phyloP scores from a whole-genome alignment of 2,113 vertebrate species.

The Dascyllus trimaculatus region DNA sequence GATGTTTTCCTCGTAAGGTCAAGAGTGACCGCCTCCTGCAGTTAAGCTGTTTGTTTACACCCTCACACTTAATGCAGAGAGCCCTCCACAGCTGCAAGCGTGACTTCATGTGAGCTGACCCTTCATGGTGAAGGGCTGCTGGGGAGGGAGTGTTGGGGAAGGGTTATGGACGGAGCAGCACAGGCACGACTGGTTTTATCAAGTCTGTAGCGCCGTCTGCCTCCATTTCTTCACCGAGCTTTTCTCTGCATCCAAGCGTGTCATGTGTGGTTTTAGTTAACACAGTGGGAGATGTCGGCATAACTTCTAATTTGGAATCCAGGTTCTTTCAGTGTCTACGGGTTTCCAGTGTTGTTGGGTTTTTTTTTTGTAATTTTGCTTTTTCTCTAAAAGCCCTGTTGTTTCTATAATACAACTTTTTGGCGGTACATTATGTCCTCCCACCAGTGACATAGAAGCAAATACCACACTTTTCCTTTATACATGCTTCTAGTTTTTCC shows the following conservation, averaged over 20 bases:
- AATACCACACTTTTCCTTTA: too few species aligned
- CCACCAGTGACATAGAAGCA: too few species aligned
- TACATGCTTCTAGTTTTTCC: too few species aligned
- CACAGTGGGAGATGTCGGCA: background rate
- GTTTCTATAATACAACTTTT: too few species aligned
- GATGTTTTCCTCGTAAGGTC: background rate
- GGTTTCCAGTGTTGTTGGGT: background rate
- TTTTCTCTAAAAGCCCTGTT: too few species aligned
- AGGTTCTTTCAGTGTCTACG: background rate
- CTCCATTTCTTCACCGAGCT: background rate
- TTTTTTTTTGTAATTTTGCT: background rate
- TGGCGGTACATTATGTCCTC: too few species aligned
- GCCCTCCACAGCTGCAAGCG: conserved; percentile 18
- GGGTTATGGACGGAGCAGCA: background rate
- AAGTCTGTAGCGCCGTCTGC: background rate
- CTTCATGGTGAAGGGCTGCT: background rate
- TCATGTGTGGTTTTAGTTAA: background rate
- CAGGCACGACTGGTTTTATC: background rate
- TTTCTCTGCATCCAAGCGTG: background rate
- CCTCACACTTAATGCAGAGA: background rate
- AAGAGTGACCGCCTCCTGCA: background rate
- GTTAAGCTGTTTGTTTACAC: conserved; percentile 32
- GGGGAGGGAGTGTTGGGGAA: background rate
- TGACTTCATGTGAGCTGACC: background rate
- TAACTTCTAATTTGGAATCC: background rate